Evolutionary conservation across 2,113 vertebrate species (phyloP).

Genomic region (Thunnus thynnus): DNA sequence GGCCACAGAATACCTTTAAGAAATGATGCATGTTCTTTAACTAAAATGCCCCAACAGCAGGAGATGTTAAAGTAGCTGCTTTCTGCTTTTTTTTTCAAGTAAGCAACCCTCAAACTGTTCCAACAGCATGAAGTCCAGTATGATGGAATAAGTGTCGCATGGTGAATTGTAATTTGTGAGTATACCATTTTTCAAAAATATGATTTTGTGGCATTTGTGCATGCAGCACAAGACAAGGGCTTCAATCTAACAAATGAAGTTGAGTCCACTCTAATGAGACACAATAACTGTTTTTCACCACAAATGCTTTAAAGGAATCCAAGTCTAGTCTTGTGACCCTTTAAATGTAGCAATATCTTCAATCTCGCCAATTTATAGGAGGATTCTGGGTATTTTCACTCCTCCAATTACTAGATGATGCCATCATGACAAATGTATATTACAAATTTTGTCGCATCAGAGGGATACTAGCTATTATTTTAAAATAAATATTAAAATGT

Average conservation of each 20-base stretch:
- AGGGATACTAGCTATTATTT: background rate
- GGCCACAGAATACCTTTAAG: slow-evolving; percentile 5
- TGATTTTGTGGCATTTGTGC: too few relatives aligned
- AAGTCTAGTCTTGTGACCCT: too few relatives aligned
- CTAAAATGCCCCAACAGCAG: background rate
- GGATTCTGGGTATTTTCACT: background rate
- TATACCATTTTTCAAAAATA: too few relatives aligned
- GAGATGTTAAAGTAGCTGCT: background rate
- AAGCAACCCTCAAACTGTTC: slow-evolving; percentile 23
- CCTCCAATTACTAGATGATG: background rate
- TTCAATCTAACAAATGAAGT: too few relatives aligned
- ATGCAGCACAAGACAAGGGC: too few relatives aligned
- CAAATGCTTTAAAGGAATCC: too few relatives aligned
- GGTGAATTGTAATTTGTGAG: too few relatives aligned
- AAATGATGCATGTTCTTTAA: background rate
- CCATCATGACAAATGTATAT: background rate
- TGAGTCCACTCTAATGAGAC: too few relatives aligned
- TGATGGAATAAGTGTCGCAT: background rate
- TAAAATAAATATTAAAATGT: background rate
- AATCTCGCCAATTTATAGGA: background rate
- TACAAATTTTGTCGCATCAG: background rate
- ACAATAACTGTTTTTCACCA: too few relatives aligned
- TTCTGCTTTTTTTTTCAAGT: background rate
- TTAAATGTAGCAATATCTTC: too few relatives aligned
- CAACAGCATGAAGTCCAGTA: slow-evolving; percentile 4